A percentile compares a stretch with the other conserved stretches of the same genome.
These are phyloP conservation scores for Archips xylosteana DNA, from an alignment of 2,888 invertebrate species.

Conservation along the genomic window DNA sequence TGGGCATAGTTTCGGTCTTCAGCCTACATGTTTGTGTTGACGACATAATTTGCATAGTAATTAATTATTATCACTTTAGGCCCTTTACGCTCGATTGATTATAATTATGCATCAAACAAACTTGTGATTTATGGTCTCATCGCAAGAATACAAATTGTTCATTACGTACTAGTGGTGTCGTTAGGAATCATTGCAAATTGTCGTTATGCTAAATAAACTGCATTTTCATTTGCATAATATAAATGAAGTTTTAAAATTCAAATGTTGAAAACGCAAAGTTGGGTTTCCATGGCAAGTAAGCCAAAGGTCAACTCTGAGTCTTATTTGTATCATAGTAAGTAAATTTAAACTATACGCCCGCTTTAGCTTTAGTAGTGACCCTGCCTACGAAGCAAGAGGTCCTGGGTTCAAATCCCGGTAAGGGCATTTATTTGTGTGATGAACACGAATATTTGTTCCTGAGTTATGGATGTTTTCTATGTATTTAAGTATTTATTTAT, in stretches of 20 bases:
- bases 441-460: too few species aligned
- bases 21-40: slow-evolving; percentile 29
- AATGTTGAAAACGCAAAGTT: not conserved
- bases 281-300: not conserved
- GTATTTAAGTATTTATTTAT: too few species aligned
- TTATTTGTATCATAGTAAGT: not conserved
- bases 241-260: slow-evolving; percentile 10
- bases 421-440: too few species aligned
- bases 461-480: too few species aligned
- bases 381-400: too few species aligned
- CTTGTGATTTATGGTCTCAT: slow-evolving; percentile 41
- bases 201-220: slow-evolving; percentile 9
- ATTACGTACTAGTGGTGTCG: slow-evolving; percentile 10
- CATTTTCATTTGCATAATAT: slow-evolving; percentile 14
- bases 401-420: too few species aligned
- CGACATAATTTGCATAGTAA: slow-evolving; percentile 55
- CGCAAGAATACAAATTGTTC: slow-evolving; percentile 20
- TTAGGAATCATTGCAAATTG: not conserved
- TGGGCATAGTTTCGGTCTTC: slow-evolving; percentile 24
- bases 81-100: slow-evolving; percentile 43
- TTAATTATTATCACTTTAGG: slow-evolving; percentile 48
- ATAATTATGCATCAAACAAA: slow-evolving; percentile 34
- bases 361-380: too few species aligned
- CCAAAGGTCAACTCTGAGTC: not conserved
- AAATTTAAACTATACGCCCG: too few species aligned